These are phyloP conservation scores for Protodeltote pygarga DNA, from an alignment of 2,888 invertebrate species.

Conservation along the genomic window DNA sequence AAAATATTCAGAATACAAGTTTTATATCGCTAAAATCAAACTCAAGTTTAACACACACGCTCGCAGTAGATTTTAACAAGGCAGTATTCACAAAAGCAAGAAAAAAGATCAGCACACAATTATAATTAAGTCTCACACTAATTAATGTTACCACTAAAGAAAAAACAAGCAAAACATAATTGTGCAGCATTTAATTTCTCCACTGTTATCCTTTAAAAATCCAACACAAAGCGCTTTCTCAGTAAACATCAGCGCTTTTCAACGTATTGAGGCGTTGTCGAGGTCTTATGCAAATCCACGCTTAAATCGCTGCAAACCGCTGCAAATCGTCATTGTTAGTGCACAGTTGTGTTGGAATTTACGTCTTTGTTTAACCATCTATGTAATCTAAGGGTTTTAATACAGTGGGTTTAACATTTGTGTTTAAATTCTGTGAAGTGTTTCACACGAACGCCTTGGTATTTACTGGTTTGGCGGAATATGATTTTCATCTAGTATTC, in stretches of 20 bases:
- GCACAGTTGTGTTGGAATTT: constrained; percentile 42
- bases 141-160: not conserved
- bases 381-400: constrained; percentile 20
- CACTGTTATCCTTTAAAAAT: constrained; percentile 1
- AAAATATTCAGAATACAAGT: too few species aligned
- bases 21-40: too few species aligned
- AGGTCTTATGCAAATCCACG: constrained; percentile 44
- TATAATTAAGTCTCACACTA: not conserved
- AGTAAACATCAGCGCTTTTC: constrained; percentile 26
- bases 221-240: constrained; percentile 13
- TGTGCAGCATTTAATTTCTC: constrained; percentile 3
- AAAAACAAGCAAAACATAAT: not conserved
- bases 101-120: too few species aligned
- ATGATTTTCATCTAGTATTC: too few species aligned
- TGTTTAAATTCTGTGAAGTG: constrained; percentile 3
- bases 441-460: too few species aligned
- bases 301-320: constrained; percentile 41
- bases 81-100: too few species aligned
- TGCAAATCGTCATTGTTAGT: constrained; percentile 47
- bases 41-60: too few species aligned
- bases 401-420: constrained; percentile 14
- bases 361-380: constrained; percentile 26
- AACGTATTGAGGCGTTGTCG: constrained; percentile 29
- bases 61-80: too few species aligned
- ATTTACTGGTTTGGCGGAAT: too few species aligned